A percentile compares a stretch with the other conserved stretches of the same genome.
These are phyloP conservation scores for Melitaea athalia DNA, from an alignment of 2,888 invertebrate species.

Conservation along the genomic window DNA sequence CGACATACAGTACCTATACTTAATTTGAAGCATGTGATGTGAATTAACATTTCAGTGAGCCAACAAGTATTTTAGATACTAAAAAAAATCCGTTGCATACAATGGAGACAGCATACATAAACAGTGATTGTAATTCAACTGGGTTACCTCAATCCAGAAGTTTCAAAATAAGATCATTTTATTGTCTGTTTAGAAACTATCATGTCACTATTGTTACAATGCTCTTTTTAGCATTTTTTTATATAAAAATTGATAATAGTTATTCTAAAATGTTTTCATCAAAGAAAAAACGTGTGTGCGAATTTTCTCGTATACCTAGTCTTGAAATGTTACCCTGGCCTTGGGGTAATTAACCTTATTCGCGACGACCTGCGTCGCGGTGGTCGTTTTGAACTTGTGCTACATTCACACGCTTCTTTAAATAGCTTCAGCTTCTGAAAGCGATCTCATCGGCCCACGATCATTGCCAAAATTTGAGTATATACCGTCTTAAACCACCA, in stretches of 20 bases:
- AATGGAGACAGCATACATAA: conserved; percentile 18
- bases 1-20: conserved; percentile 42
- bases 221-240: too few relatives aligned
- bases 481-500: conserved; percentile 58
- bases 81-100: conserved; percentile 24
- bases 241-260: not conserved
- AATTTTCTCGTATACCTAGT: conserved; percentile 10
- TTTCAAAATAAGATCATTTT: conserved; percentile 13
- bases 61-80: conserved; percentile 41
- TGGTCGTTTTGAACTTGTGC: conserved; percentile 75
- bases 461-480: conserved; percentile 72
- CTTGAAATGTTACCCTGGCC: conserved; percentile 56
- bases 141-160: conserved; percentile 21
- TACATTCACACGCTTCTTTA: conserved; percentile 70
- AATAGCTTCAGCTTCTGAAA: conserved; percentile 67
- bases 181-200: not conserved
- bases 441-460: conserved; percentile 47
- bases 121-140: conserved; percentile 16
- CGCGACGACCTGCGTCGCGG: conserved; percentile 56
- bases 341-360: conserved; percentile 78
- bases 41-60: conserved; percentile 53
- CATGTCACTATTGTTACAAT: too few relatives aligned
- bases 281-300: not conserved
- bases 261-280: not conserved
- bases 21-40: conserved; percentile 56